phyloP scores from a whole-genome alignment of 2,797 vertebrate species.

The Gallinago nigripennis region DNA sequence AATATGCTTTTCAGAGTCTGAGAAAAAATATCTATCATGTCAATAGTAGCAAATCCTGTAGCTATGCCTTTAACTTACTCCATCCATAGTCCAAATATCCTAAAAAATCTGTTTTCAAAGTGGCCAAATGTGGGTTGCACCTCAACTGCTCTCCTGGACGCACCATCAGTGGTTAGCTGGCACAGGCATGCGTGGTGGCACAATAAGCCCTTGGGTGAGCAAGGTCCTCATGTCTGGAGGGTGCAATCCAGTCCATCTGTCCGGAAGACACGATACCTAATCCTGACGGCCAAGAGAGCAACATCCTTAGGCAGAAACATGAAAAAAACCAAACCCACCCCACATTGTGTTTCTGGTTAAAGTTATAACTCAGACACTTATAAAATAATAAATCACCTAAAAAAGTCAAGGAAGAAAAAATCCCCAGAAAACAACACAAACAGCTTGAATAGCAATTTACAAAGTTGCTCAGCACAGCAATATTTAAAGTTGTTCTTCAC shows the following conservation, averaged over 20 bases:
- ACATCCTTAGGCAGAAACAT: not conserved
- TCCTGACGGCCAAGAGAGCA: not conserved
- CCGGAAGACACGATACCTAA: not conserved
- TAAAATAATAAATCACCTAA: slow-evolving; percentile 66
- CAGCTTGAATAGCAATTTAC: slow-evolving; percentile 69
- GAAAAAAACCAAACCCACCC: not conserved
- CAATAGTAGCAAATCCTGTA: not conserved
- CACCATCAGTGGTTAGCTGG: not conserved
- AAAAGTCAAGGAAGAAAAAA: slow-evolving; percentile 36
- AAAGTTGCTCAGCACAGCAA: slow-evolving; percentile 71
- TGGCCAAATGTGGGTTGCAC: not conserved
- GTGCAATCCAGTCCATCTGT: not conserved
- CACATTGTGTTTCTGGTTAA: not conserved
- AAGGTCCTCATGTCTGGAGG: not conserved
- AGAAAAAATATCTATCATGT: not conserved
- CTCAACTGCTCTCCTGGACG: not conserved
- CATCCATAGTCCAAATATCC: not conserved
- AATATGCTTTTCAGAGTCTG: not conserved
- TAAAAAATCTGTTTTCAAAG: not conserved
- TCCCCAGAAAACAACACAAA: not conserved
- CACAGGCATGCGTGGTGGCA: not conserved
- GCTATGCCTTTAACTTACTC: not conserved
- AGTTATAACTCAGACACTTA: slow-evolving; percentile 3
- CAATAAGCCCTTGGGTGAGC: fast-evolving
- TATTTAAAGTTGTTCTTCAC: slow-evolving; percentile 68